phyloP scores from a whole-genome alignment of 2,888 invertebrate species.

The Xestoiulus laeticollis region DNA sequence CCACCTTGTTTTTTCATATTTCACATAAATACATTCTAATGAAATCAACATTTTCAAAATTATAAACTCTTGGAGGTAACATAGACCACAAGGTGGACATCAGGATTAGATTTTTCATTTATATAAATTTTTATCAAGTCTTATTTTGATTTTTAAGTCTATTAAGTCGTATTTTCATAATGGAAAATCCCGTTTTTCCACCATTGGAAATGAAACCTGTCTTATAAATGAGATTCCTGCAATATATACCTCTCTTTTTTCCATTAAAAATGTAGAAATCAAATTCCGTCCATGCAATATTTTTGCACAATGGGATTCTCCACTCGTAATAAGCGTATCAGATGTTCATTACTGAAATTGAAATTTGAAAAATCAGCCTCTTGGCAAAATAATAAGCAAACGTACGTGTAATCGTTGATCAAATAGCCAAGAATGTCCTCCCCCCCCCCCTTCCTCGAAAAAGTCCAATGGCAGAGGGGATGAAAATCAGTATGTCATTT shows the following conservation, averaged over 20 bases:
- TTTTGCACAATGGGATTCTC: conserved; percentile 44
- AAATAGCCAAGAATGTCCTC: conserved; percentile 29
- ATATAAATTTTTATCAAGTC: no score
- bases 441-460: neutral
- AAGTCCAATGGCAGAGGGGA: conserved; percentile 3
- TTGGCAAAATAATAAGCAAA: conserved; percentile 48
- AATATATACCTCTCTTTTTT: conserved; percentile 18
- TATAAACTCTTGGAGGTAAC: no score
- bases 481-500: conserved; percentile 24
- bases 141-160: no score
- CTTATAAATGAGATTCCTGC: neutral
- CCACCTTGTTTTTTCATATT: no score
- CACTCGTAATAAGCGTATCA: conserved; percentile 48
- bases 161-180: no score
- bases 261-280: conserved; percentile 38
- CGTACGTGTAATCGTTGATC: conserved; percentile 44
- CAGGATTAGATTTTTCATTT: no score
- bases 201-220: no score
- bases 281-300: conserved; percentile 6
- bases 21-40: no score
- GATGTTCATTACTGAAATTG: conserved; percentile 50
- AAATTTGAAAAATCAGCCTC: conserved; percentile 49
- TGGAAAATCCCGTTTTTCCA: neutral
- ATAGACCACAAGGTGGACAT: no score
- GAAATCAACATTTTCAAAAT: no score